These are phyloP conservation scores for Maccullochella peelii DNA, from an alignment of 2,113 vertebrate species.

Conservation along the genomic window DNA sequence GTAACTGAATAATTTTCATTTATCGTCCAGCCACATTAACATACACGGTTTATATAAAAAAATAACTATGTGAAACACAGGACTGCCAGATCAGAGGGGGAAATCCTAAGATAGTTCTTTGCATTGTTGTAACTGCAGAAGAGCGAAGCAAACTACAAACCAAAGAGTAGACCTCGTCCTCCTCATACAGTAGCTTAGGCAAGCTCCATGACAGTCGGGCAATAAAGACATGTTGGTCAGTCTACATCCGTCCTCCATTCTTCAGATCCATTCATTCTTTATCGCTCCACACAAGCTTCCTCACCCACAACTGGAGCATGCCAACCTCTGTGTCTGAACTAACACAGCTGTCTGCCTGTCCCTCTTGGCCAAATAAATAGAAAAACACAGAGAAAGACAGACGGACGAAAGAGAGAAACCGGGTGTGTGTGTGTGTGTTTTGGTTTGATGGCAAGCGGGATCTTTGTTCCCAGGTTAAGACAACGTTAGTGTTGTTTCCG, in stretches of 20 bases:
- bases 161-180: constrained; percentile 12
- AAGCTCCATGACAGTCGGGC: constrained; percentile 35
- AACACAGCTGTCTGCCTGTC: constrained; percentile 48
- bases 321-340: constrained; percentile 39
- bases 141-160: constrained; percentile 44
- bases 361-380: constrained; percentile 80
- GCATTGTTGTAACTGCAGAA: constrained; percentile 41
- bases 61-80: constrained; percentile 10
- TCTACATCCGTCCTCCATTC: constrained; percentile 38
- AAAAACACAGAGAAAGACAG: constrained; percentile 62
- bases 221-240: constrained; percentile 44
- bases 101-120: constrained; percentile 32
- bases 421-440: constrained; percentile 45
- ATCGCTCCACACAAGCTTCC: constrained; percentile 27
- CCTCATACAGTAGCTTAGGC: constrained; percentile 39
- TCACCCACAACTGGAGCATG: constrained; percentile 10
- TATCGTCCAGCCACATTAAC: constrained; percentile 41
- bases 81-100: constrained; percentile 20
- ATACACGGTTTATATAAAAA: constrained; percentile 42
- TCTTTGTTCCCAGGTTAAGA: constrained; percentile 82
- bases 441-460: constrained; percentile 79
- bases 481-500: constrained; percentile 70
- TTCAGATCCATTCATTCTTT: constrained; percentile 47
- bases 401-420: constrained; percentile 71
- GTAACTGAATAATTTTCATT: constrained; percentile 3